These are phyloP conservation scores for Willisornis vidua DNA, from an alignment of 2,113 vertebrate species.

Conservation along the genomic window DNA sequence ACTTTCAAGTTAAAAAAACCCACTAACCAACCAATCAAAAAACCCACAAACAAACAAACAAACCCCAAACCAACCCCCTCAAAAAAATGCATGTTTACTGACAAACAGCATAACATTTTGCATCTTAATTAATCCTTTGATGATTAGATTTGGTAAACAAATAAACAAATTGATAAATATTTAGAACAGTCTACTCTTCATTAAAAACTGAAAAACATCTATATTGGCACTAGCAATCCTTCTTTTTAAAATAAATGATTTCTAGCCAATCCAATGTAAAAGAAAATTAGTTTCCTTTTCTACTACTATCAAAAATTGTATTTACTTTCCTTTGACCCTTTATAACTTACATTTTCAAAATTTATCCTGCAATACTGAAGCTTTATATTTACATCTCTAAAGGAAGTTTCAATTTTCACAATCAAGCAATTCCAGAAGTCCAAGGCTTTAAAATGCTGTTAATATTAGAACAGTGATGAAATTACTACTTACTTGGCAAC, in stretches of 20 bases:
- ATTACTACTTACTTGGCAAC: background rate
- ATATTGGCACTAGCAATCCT: background rate
- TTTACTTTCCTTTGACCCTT: background rate
- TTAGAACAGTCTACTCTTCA: background rate
- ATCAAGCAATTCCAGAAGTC: background rate
- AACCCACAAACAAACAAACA: background rate
- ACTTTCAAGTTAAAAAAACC: background rate
- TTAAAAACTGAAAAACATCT: background rate
- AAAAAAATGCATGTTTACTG: background rate
- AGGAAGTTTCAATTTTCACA: background rate
- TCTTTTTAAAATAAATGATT: background rate
- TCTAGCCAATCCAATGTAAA: background rate
- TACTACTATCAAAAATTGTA: background rate
- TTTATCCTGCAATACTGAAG: background rate
- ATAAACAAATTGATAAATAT: background rate
- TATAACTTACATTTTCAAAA: background rate
- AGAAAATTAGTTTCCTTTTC: background rate
- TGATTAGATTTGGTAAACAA: background rate
- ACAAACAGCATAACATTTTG: background rate
- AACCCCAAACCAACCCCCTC: background rate
- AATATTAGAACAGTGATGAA: background rate
- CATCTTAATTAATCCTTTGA: background rate
- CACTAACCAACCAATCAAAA: background rate
- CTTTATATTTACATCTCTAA: background rate
- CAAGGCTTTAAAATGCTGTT: background rate